phyloP scores from a whole-genome alignment of 2,797 vertebrate genomes.

The Lateolabrax maculatus region DNA sequence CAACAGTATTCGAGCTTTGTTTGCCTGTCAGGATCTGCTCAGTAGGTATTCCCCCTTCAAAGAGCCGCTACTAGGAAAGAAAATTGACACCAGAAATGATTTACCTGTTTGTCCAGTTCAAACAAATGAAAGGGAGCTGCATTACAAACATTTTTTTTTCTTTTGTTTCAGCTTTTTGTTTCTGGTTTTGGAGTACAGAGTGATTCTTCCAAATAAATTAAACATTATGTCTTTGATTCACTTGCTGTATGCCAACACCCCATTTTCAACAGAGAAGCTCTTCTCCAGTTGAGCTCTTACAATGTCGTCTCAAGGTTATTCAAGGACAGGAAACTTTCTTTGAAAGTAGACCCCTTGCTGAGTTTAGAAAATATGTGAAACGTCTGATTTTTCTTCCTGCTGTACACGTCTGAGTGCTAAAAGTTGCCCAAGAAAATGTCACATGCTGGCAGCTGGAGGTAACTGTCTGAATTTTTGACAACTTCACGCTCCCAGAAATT shows the following conservation, averaged over 20 bases:
- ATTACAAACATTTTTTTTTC: not conserved
- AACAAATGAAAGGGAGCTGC: not conserved
- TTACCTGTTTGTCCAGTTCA: slow-evolving; percentile 43
- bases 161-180: not conserved
- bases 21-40: not conserved
- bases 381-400: slow-evolving; percentile 8
- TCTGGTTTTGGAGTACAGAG: not conserved
- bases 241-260: not conserved
- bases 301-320: slow-evolving; percentile 7
- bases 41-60: not conserved
- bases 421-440: not conserved
- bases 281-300: not conserved
- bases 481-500: not conserved
- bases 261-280: not conserved
- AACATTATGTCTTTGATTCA: not conserved
- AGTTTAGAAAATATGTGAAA: slow-evolving; percentile 2
- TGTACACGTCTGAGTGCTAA: not conserved
- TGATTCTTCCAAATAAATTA: slow-evolving; percentile 12
- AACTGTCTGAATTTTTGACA: not conserved
- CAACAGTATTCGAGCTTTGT: slow-evolving; percentile 20
- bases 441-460: not conserved
- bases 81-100: slow-evolving; percentile 13
- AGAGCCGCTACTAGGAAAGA: not conserved
- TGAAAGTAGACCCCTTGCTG: not conserved
- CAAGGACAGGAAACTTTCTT: not conserved